Evolutionary conservation across 2,888 invertebrate species (phyloP).

Genomic region (Megamerina dolium): DNA sequence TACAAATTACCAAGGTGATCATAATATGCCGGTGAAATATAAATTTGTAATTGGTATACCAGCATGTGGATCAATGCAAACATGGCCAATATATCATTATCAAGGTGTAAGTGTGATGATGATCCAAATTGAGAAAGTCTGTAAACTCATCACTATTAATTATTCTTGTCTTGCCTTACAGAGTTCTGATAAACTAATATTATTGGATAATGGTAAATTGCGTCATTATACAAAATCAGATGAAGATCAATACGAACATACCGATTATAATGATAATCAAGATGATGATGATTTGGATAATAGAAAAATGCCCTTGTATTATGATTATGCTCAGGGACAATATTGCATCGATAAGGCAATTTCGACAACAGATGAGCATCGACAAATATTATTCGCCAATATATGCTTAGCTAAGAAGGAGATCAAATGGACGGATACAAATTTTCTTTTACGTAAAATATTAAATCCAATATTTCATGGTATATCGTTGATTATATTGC

Average conservation of each 20-base stretch:
- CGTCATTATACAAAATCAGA: slow-evolving; percentile 65
- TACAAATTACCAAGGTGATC: slow-evolving; percentile 58
- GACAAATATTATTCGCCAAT: slow-evolving; percentile 61
- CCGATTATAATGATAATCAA: slow-evolving; percentile 48
- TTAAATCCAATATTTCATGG: slow-evolving; percentile 72
- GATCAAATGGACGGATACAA: slow-evolving; percentile 66
- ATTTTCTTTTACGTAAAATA: slow-evolving; percentile 67
- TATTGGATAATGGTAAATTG: slow-evolving; percentile 65
- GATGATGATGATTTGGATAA: slow-evolving; percentile 46
- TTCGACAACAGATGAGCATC: slow-evolving; percentile 42
- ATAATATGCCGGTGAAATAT: slow-evolving; percentile 53
- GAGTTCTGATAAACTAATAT: slow-evolving; percentile 53
- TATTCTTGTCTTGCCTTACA: slow-evolving; percentile 32
- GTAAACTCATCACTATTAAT: neutral
- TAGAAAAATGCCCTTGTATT: slow-evolving; percentile 52
- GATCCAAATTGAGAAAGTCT: neutral
- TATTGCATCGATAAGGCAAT: slow-evolving; percentile 72
- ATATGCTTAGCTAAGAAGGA: slow-evolving; percentile 69
- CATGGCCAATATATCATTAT: slow-evolving; percentile 61
- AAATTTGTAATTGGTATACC: slow-evolving; percentile 61
- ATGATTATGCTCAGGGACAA: slow-evolving; percentile 67
- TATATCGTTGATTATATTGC: slow-evolving; percentile 63
- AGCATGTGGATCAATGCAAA: slow-evolving; percentile 64
- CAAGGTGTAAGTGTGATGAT: slow-evolving; percentile 38
- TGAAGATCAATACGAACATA: slow-evolving; percentile 40